A percentile compares a stretch with the other conserved stretches of the same genome.
Conservation (phyloP, 2,888 invertebrate genomes). For the Piscicola geometra region DNA sequence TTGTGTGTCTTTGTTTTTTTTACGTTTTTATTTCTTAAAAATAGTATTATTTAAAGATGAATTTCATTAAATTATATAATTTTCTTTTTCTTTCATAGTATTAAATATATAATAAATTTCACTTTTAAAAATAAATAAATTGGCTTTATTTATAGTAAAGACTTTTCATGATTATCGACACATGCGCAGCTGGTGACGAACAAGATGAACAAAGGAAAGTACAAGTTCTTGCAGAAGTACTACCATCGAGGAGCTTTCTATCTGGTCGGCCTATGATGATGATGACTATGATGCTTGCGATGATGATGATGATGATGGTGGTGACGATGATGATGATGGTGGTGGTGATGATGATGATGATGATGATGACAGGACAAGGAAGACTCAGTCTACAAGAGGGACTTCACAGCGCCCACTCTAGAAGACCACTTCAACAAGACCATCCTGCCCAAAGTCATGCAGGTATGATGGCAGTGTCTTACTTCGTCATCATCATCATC, state of each 20-base stretch:
- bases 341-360: constrained; percentile 35
- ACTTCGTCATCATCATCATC: too few relatives aligned
- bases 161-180: too few relatives aligned
- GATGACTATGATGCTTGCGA: neutral
- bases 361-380: constrained; percentile 68
- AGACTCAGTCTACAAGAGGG: constrained; percentile 81
- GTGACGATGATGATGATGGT: constrained; percentile 21
- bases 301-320: neutral
- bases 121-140: too few relatives aligned
- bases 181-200: constrained; percentile 67
- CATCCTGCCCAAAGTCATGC: constrained; percentile 97
- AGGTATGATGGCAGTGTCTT: constrained; percentile 64
- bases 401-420: constrained; percentile 89
- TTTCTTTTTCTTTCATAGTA: too few relatives aligned
- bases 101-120: too few relatives aligned
- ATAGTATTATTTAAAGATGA: too few relatives aligned
- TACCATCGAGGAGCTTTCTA: constrained; percentile 99
- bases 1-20: too few relatives aligned
- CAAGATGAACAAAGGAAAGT: constrained; percentile 76
- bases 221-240: constrained; percentile 98
- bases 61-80: too few relatives aligned
- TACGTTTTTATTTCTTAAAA: too few relatives aligned
- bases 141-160: too few relatives aligned
- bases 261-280: too few relatives aligned
- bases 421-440: constrained; percentile 99